These are phyloP conservation scores for Myotis vivesi DNA, from an alignment of 2,797 vertebrate genomes.

Conservation along the genomic window DNA sequence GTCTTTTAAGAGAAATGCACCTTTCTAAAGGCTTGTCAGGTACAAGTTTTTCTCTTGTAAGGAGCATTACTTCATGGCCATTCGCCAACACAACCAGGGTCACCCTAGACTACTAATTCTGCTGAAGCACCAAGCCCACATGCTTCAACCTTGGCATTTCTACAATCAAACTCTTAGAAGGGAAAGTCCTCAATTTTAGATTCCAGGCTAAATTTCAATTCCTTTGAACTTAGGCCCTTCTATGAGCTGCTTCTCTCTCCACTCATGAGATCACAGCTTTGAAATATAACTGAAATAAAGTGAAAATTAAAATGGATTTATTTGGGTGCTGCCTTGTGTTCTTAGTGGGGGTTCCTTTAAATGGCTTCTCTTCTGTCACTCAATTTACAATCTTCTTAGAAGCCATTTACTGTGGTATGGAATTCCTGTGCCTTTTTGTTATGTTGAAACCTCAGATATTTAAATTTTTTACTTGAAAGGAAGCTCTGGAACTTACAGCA, in stretches of 20 bases:
- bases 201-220: constrained; percentile 56
- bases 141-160: not conserved
- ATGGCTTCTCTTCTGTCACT: constrained; percentile 48
- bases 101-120: not conserved
- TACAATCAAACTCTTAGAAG: not conserved
- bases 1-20: not conserved
- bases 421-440: constrained; percentile 20
- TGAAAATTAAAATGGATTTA: constrained; percentile 71
- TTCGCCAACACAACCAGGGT: not conserved
- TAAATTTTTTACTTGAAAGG: constrained; percentile 36
- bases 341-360: constrained; percentile 44
- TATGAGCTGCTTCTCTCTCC: constrained; percentile 28
- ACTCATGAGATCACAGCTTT: constrained; percentile 50
- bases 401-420: constrained; percentile 45
- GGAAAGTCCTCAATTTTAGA: constrained; percentile 43
- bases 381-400: constrained; percentile 53
- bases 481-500: constrained; percentile 27
- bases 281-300: constrained; percentile 62
- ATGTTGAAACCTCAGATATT: constrained; percentile 22
- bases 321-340: constrained; percentile 42
- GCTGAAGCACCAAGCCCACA: not conserved
- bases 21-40: not conserved
- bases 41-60: not conserved
- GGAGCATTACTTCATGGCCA: not conserved
- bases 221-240: constrained; percentile 47